Evolutionary conservation across 2,888 invertebrate genomes (phyloP).

Genomic region (Scaptomyza parva): DNA sequence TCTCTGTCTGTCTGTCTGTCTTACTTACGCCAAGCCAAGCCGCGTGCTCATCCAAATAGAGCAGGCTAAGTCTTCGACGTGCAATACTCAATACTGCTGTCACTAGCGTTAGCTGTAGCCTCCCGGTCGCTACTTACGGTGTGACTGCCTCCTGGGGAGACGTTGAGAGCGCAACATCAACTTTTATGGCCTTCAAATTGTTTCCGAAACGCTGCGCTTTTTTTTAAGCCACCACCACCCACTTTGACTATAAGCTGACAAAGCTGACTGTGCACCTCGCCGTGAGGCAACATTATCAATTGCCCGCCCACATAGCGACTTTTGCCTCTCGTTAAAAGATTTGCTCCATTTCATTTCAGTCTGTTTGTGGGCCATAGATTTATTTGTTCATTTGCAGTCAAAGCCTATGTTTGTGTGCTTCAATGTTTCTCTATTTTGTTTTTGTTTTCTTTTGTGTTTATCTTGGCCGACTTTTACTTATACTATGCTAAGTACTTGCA

Average conservation of each 20-base stretch:
- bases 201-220: slow-evolving; percentile 73
- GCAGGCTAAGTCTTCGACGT: slow-evolving; percentile 49
- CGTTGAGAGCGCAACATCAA: slow-evolving; percentile 68
- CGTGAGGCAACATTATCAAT: slow-evolving; percentile 68
- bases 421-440: background rate
- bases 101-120: slow-evolving; percentile 41
- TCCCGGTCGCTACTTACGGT: background rate
- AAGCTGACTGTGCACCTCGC: slow-evolving; percentile 38
- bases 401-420: background rate
- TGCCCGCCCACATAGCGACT: slow-evolving; percentile 46
- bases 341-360: slow-evolving; percentile 66
- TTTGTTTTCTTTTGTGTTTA: slow-evolving; percentile 37
- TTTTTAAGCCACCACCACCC: slow-evolving; percentile 2
- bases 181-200: slow-evolving; percentile 80
- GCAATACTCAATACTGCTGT: slow-evolving; percentile 54
- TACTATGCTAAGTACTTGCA: slow-evolving; percentile 28
- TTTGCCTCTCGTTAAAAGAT: slow-evolving; percentile 51
- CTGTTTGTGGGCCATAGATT: slow-evolving; percentile 37
- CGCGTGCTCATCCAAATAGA: slow-evolving; percentile 15
- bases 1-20: background rate
- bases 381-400: slow-evolving; percentile 54
- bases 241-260: slow-evolving; percentile 3
- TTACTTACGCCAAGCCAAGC: background rate
- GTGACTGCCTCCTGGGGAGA: background rate
- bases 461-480: slow-evolving; percentile 19